Evolutionary conservation across 2,888 invertebrate genomes (phyloP), one percentile per base, ranked within the genome.

Genomic region (Sinelater perroti): DNA sequence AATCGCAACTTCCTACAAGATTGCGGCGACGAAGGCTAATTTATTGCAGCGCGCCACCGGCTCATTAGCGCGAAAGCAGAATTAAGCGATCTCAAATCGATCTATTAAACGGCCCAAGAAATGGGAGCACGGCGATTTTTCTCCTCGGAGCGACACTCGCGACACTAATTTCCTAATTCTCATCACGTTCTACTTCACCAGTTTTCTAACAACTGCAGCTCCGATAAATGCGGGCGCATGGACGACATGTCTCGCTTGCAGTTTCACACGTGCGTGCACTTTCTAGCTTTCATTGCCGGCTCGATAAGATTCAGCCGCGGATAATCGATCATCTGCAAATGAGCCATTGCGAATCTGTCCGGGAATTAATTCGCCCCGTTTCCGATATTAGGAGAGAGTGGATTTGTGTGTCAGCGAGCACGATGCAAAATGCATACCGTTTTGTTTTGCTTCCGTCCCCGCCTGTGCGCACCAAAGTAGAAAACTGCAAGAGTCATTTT

Each of bases 221-320:
- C 24, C 30, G 11, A 44, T 30, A 44, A 30, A 44, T 44, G 44
- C 44, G 30, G 18, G 30, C 11, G 8, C 42, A 42, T 8, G 16
- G 14, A 14, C 2, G 11, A 1, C 6, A 13, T 6, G 16, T 10
- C 21, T 11, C 21, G 38, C 11, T 30, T 30, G 28, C 28, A 30
- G 24, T 42, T 42, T 52, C 44, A 24, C 42, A 52, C 52, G 35
- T 33, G 52, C 24, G 18, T 33, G 44, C 52, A 42, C 44, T 52
- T 52, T 42, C 49, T 49, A 49, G 33, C 16, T 14, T 52, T 44
- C 33, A 13, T 24, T 33, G 6, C 10, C 24, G 4, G 21, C 21
- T 42, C 21, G 20, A 44, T 51, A 51, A 38, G 10, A 40, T 17
- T 38, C 42, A 28, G 42, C 31, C 38, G 18, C 47, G 40, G 38